Conservation (phyloP, 2,888 invertebrate species). For the Xylota sylvarum region DNA sequence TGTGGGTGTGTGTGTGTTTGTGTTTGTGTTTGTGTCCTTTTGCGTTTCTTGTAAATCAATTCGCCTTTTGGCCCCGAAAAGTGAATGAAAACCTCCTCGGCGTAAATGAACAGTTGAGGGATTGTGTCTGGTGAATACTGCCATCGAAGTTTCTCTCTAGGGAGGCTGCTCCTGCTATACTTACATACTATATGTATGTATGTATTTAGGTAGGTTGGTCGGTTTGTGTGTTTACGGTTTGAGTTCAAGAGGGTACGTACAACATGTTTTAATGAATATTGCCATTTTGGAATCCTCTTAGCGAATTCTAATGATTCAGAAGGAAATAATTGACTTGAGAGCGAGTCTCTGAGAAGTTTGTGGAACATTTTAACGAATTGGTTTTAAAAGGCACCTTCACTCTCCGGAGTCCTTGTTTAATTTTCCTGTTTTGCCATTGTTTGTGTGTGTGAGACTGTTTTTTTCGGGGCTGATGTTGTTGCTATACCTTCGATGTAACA, state of each 20-base stretch:
- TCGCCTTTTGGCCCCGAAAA: constrained; percentile 26
- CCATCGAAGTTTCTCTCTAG: neutral
- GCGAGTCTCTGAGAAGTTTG: constrained; percentile 3
- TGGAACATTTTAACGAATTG: constrained; percentile 50
- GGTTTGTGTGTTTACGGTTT: neutral
- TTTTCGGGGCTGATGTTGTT: neutral
- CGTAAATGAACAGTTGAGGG: constrained; percentile 18
- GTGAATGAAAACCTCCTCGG: constrained; percentile 16
- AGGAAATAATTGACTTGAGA: constrained; percentile 58
- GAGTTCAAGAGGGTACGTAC: constrained; percentile 12
- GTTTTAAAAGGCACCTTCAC: constrained; percentile 10
- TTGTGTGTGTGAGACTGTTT: too few relatives aligned
- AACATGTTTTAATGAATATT: constrained; percentile 55
- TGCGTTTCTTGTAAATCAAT: constrained; percentile 29
- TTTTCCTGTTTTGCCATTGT: constrained; percentile 22
- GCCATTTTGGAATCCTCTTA: constrained; percentile 64
- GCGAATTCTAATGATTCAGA: constrained; percentile 60
- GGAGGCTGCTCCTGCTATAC: neutral
- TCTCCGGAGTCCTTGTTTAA: neutral
- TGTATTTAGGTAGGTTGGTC: neutral
- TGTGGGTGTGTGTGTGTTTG: neutral
- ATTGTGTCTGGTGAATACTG: constrained; percentile 30
- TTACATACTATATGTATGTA: neutral
- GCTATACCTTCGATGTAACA: neutral
- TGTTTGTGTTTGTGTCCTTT: constrained; percentile 1